phyloP scores from a whole-genome alignment of 1,140 invertebrate species.

The Mylabris phalerata region DNA sequence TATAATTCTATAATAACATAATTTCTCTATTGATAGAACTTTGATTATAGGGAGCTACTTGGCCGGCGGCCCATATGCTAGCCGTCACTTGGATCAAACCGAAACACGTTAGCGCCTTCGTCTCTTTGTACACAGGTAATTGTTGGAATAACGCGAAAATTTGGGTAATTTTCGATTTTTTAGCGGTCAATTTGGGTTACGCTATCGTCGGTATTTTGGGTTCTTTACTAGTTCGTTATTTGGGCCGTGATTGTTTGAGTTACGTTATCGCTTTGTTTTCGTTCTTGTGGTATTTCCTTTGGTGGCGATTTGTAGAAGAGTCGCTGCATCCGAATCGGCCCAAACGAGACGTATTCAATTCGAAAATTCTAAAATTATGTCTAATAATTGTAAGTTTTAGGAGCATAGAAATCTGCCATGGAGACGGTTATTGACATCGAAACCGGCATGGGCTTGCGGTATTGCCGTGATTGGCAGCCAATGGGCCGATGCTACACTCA shows the following conservation, averaged over 20 bases:
- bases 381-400: conserved; percentile 19
- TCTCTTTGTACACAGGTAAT: conserved; percentile 51
- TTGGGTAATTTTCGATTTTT: conserved; percentile 7
- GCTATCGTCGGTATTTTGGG: conserved; percentile 50
- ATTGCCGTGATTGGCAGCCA: conserved; percentile 54
- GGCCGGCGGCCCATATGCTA: conserved; percentile 54
- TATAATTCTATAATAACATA: conserved; percentile 24
- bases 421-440: conserved; percentile 49
- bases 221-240: conserved; percentile 46
- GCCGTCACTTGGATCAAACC: conserved; percentile 55
- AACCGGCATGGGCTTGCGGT: conserved; percentile 53
- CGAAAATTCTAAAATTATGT: conserved; percentile 3
- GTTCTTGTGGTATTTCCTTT: conserved; percentile 61
- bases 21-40: background rate
- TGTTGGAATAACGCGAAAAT: background rate
- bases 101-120: conserved; percentile 50
- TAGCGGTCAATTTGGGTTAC: conserved; percentile 52
- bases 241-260: conserved; percentile 53
- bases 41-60: conserved; percentile 47
- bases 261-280: conserved; percentile 51
- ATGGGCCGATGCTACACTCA: conserved; percentile 53
- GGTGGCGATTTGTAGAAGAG: conserved; percentile 61
- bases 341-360: conserved; percentile 35
- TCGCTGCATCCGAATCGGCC: conserved; percentile 39
- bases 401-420: conserved; percentile 46